Conservation (phyloP, 2,888 invertebrate species). For the Brachyptera putata region DNA sequence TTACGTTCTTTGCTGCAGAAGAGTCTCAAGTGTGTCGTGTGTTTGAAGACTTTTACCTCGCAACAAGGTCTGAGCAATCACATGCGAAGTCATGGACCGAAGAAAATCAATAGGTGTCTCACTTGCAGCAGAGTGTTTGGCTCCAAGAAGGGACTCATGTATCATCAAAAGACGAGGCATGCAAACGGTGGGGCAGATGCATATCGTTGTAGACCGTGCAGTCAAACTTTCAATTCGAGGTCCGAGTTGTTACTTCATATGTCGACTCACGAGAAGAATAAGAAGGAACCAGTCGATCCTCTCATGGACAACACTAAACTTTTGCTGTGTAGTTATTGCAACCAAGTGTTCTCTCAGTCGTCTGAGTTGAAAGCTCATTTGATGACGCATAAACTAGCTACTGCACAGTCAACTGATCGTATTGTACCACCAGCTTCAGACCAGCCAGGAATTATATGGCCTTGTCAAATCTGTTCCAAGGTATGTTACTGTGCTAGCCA, state of each 20-base stretch:
- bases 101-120: conserved; percentile 41
- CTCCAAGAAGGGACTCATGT: neutral
- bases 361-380: neutral
- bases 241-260: neutral
- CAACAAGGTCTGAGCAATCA: conserved; percentile 39
- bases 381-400: conserved; percentile 11
- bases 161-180: neutral
- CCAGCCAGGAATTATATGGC: too few species aligned
- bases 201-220: neutral
- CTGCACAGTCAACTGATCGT: too few species aligned
- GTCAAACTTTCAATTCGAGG: neutral
- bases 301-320: neutral
- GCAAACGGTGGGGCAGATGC: neutral
- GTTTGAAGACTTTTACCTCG: neutral
- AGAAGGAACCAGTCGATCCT: neutral
- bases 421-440: too few species aligned
- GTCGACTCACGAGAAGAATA: neutral
- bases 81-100: conserved; percentile 43
- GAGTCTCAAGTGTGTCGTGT: neutral
- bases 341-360: conserved; percentile 3
- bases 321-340: neutral
- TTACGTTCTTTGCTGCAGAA: conserved; percentile 2
- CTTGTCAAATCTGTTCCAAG: too few species aligned
- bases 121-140: conserved; percentile 42
- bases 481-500: too few species aligned